Base-by-base conservation (phyloP, 2,797 vertebrate species). In the Tokudaia tokunoshimensis region DNA sequence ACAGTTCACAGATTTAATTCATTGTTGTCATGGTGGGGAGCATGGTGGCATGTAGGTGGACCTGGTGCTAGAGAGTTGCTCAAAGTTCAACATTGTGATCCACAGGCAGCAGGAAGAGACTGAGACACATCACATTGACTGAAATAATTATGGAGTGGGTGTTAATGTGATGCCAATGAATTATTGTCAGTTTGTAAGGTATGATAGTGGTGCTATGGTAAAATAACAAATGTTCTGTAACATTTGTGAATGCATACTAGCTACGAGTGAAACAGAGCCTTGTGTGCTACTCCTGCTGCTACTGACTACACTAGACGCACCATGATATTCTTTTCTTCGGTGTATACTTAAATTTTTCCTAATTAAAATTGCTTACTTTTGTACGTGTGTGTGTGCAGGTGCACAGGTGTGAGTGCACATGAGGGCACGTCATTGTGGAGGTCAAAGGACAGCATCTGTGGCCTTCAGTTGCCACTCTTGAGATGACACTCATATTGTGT, bases 181-280 rank as follows among this genome's bases (percentile, higher is more conserved):
- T 87, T 84, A 61, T 3, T 86, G 44, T 89, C 79, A 75, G 72
- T 89, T 86, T 85, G 94, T 82, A 85, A 96, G 47, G 52, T 44
- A 63, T 75, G 79, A 84, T 84, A 93, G 92, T 95, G 44, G 57
- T 6, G 11, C 55, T 91, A 65, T 57, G 65, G 15, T 91, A 94
- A 63, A 61, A 24, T 89, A 91, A 86, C 88, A 83, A 89, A 80
- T 76, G 70, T 87, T 93, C 84, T 86, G 2, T 67, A 74, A 57
- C 20, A 84, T 20, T 79, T 84, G 72, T 50, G 41, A 63, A 72
- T 52, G 29, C 12, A 65, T 41, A 92, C 22, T 84, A 89, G 57
- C 81, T 94, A 89, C 50, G 37, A 94, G 12, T 85, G 24, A 91
- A 92, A 94, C 75, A 10, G 31, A 87, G 78, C 4, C 10, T 63